Evolutionary conservation across 1,140 invertebrate genomes (phyloP), one percentile per base, ranked within the genome.

Genomic region (Conus betulinus): DNA sequence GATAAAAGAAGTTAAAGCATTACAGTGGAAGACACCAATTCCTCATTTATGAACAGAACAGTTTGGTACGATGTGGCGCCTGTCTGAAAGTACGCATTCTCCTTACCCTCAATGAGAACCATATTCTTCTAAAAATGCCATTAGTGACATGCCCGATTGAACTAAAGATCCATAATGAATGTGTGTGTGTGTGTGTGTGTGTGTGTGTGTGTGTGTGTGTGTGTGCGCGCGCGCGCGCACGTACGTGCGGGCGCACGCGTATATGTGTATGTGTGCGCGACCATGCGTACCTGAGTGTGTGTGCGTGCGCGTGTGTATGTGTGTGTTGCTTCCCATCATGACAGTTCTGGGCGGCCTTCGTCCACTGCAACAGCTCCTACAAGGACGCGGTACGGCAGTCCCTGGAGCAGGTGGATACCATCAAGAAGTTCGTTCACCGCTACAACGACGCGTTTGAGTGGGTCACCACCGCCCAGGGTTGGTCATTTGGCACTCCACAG

Each of bases 341-440:
- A 53, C 96, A 98, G 97, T 98, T 98, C 95, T 98, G 98, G 98
- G 97, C 97, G 71, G 97, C 97, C 83, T 98, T 98, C 95, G 97
- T 97, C 78, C 97, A 97, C 8, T 98, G 98, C 94, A 97, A 97
- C 86, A 96, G 97, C n/a, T 97, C 98, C 93, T 97, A 97, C 93
- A 96, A 97, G 92, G 98, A 98, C 94, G 97, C 97, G 10, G 97
- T 98, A 67, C 97, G 98, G 93, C 95, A 97, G 92, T 97, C 97
- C 17, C 95, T 98, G 92, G 98, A 98, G 91, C 98, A 98, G 95
- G 97, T 98, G 91, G 98, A 98, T 94, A 96, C 98, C 84, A 98
- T 98, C 91, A 97, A 97, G 93, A 96, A 97, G 91, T 96, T 98
- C 53, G 97, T 98, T 60, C 96, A 97, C 85, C 97, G 97, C 92